Conservation (phyloP, 2,113 vertebrate genomes). For the Plestiodon gilberti region DNA sequence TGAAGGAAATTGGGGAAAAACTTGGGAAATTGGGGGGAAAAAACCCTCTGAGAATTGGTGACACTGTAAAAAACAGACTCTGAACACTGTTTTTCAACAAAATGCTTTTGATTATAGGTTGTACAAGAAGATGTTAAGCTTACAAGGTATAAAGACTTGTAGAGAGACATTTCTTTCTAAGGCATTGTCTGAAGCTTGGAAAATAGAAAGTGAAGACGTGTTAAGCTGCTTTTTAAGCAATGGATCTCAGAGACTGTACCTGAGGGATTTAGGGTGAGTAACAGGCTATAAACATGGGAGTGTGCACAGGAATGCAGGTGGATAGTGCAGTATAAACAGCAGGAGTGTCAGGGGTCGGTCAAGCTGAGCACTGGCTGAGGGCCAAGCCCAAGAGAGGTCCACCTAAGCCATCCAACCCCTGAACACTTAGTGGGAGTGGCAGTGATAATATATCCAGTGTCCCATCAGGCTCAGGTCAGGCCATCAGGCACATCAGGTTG, state of each 20-base stretch:
- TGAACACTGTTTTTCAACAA: background rate
- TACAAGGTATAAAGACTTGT: conserved; percentile 27
- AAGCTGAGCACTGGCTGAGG: too few species aligned
- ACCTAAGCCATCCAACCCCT: too few species aligned
- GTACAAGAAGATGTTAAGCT: background rate
- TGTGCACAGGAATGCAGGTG: accelerated
- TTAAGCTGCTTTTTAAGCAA: background rate
- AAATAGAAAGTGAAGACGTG: background rate
- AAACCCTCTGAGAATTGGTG: background rate
- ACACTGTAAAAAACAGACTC: background rate
- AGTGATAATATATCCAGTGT: too few species aligned
- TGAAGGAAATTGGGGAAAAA: background rate
- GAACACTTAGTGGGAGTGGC: too few species aligned
- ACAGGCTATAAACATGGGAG: background rate
- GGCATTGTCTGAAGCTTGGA: conserved; percentile 10
- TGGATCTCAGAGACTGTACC: conserved; percentile 42
- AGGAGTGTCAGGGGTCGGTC: too few species aligned
- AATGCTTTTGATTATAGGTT: conserved; percentile 45
- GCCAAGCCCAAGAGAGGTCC: too few species aligned
- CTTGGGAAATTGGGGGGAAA: too few species aligned
- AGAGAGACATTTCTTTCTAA: conserved; percentile 57
- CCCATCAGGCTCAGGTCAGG: too few species aligned
- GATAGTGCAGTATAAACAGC: conserved; percentile 26
- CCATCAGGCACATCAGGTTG: too few species aligned
- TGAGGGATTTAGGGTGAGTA: background rate